Base-by-base conservation (phyloP, 2,888 invertebrate species). In the Marasmarcha lunaedactyla region DNA sequence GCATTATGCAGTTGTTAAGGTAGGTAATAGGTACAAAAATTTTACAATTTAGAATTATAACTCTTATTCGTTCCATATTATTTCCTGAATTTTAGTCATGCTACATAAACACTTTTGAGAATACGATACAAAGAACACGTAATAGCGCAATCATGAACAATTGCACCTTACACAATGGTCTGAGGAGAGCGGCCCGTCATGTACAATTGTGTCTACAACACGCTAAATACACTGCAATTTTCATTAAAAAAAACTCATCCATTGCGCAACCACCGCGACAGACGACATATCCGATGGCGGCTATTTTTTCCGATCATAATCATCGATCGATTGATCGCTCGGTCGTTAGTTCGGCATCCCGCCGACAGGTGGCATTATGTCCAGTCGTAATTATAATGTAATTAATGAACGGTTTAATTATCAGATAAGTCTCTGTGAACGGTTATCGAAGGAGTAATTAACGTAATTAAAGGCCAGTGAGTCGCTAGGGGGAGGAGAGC, bases 391-490 rank as follows among this genome's bases (percentile, higher is more conserved):
- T 78, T 77, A 77, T 69, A 76, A 68, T 66, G 74, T 77, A 79
- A 78, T 76, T 78, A 77, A 74, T 69, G 77, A 68, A 63, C 55
- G 55, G 58, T 57, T 63, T 71, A 72, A 77, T 76, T 71, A 73
- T 72, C 71, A 68, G 73, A 74, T 76, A 76, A 64, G 55, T 61
- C 51, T 13, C 12, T 14, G 7, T 13, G 12, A 34, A 34, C 34
- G 12, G 63, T 70, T 72, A 73, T 73, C 68, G 67, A 71, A 70
- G 71, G 61, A 54, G 69, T 70, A 74, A 76, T 78, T 73, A 76
- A 58, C 54, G 57, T 57, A 63, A 69, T 69, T 71, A 71, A 69
- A 63, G 49, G 53, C 48, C 45, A 40, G 42, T 44, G 42, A 43
- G 38, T 42, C 44, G 51, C 4, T 20, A 20, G 20, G 4, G 7